Base-by-base conservation (phyloP, 2,113 vertebrate species). In the Lonchura striata region DNA sequence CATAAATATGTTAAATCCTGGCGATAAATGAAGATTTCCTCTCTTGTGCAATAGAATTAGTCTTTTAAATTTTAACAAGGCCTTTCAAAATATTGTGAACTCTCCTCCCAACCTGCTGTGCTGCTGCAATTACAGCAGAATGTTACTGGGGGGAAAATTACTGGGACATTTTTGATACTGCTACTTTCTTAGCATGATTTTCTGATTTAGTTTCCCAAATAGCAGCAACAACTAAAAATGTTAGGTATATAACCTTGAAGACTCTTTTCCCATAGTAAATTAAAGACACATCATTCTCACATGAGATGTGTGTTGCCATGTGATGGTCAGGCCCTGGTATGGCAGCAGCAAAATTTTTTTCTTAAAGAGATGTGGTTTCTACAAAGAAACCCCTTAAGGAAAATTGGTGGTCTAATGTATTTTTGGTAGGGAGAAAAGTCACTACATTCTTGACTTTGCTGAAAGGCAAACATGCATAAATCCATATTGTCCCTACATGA, bases 1-100 rank as follows among this genome's bases (percentile, higher is more conserved):
- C 33, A 90, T 85, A 91, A 80, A 86, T 65, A 93, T 53, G 71
- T 68, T 47, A 94, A 92, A 95, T 91, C 41, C 47, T 76, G 54
- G 47, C 9, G 30, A 77, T 90, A 86, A 94, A 95, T 60, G 24
- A 86, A 95, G 23, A 79, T 89, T 91, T 95, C 91, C 91, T 85
- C 87, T 84, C 75, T 95, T 97, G 70, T 61, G 91, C 78, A 95
- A 95, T 65, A 91, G 80, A 88, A 88, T 14, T n/a, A 31, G 54
- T 37, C 60, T 81, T 88, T 70, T 88, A 81, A 91, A 95, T 80
- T 69, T 72, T 77, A 87, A 85, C 78, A 35, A 86, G 50, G 35
- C 25, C 49, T 92, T 95, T 88, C 63, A 95, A 94, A 95, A 94
- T 82, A 88, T 66, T 92, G 76, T 9, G 30, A 76, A 69, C 23